Evolutionary conservation across 2,888 invertebrate genomes (phyloP).

Genomic region (Xanthia icteritia): DNA sequence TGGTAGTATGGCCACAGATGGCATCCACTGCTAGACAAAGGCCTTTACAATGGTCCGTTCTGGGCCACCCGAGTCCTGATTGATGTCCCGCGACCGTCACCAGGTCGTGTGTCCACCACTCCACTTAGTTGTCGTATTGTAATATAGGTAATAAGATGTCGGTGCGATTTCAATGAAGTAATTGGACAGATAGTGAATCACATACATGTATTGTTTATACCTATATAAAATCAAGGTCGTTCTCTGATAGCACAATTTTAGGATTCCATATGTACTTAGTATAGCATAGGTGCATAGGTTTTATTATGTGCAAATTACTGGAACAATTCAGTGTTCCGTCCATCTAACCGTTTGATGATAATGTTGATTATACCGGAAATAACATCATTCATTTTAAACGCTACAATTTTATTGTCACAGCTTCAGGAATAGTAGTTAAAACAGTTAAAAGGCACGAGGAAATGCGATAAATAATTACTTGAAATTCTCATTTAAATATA

Average conservation of each 20-base stretch:
- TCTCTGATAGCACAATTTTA: slow-evolving; percentile 10
- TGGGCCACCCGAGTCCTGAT: background rate
- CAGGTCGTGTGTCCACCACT: background rate
- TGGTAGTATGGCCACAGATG: background rate
- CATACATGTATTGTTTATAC: background rate
- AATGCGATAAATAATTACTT: background rate
- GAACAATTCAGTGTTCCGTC: background rate
- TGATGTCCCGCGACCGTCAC: background rate
- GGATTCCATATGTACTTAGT: slow-evolving; percentile 1
- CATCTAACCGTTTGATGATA: slow-evolving; percentile 1
- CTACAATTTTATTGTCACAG: slow-evolving; percentile 16
- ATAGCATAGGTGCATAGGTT: no score
- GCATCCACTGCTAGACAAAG: background rate
- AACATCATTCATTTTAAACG: slow-evolving; percentile 3
- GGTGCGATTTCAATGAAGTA: background rate
- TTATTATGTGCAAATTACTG: background rate
- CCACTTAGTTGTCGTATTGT: background rate
- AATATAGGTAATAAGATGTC: background rate
- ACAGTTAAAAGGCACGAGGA: slow-evolving; percentile 1
- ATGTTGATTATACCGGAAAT: slow-evolving; percentile 31
- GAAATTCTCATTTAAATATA: background rate
- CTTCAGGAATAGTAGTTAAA: background rate
- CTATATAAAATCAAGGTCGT: background rate
- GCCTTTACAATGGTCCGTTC: background rate
- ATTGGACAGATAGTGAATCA: slow-evolving; percentile 4